Conservation (phyloP, 2,113 vertebrate genomes). For the Trinectes maculatus region DNA sequence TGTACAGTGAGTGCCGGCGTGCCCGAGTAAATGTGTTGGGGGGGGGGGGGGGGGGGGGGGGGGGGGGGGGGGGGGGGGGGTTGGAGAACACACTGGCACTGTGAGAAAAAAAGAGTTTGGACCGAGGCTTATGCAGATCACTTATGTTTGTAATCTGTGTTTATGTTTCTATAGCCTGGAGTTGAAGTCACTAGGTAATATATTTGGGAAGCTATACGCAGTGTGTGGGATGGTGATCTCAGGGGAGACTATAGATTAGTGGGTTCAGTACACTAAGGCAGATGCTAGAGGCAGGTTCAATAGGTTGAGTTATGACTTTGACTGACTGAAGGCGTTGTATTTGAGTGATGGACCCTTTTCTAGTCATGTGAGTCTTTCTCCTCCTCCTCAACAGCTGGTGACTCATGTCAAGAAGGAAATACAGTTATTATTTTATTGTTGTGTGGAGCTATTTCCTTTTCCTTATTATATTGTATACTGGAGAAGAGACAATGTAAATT, state of each 20-base stretch:
- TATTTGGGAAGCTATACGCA: slow-evolving; percentile 28
- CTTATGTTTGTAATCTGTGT: slow-evolving; percentile 43
- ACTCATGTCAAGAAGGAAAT: neutral
- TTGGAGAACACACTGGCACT: neutral
- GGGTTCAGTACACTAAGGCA: slow-evolving; percentile 42
- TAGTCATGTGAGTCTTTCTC: slow-evolving; percentile 1
- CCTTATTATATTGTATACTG: too few relatives aligned
- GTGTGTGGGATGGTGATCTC: slow-evolving; percentile 49
- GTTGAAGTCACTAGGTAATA: slow-evolving; percentile 36
- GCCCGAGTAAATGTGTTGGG: slow-evolving; percentile 38
- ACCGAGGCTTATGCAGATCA: slow-evolving; percentile 35
- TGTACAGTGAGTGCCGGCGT: slow-evolving; percentile 26
- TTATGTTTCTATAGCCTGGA: slow-evolving; percentile 18
- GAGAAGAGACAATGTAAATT: too few relatives aligned
- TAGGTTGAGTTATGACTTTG: slow-evolving; percentile 57
- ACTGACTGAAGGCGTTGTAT: slow-evolving; percentile 29
- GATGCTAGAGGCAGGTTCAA: slow-evolving; percentile 48
- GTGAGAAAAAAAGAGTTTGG: slow-evolving; percentile 29
- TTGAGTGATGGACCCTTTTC: slow-evolving; percentile 8
- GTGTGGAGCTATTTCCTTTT: neutral
- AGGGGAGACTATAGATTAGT: slow-evolving; percentile 59
- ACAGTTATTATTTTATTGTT: neutral
- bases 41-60: neutral
- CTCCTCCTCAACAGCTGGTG: neutral
- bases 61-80: neutral